Base-by-base conservation (phyloP, 2,888 invertebrate species). In the Pharmacophagus antenor region DNA sequence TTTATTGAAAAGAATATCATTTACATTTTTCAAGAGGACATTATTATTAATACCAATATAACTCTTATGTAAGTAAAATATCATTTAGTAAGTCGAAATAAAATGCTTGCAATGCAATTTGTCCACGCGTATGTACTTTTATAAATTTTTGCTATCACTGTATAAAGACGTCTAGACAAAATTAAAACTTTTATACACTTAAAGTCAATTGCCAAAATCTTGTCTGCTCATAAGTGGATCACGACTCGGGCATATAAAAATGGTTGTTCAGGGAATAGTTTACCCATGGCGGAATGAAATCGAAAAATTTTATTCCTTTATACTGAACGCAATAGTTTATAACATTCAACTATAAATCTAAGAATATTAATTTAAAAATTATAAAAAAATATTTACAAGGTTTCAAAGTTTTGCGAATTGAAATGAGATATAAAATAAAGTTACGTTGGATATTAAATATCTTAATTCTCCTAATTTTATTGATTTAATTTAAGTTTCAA, bases 101-200 rank as follows among this genome's bases (percentile, higher is more conserved):
- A 31, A 10, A 10, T 31, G 31, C 31, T 31, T 31, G 2, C 10
- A 27, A 27, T 27, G 10, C 10, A 10, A 10, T 10, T 10, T 6
- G 7, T 10, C 27, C 27, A 6, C 7, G 5, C 5, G 7, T 27
- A 7, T 27, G 7, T n/a, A n/a, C n/a, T n/a, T n/a, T n/a, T 25
- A 25, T 25, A 25, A 25, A 25, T 25, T 5, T 5, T 25, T 25
- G 8, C 27, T 27, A 27, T 12, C 12, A 8, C 27, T 17, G 23
- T 25, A 2, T 57, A 50, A 44, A 20, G 15, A 57, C 41, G 27
- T 44, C 31, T 50, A 20, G 56, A 20, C 25, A 41, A 58, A 63
- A 61, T 58, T 58, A 56, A 58, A 53, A 49, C 46, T 58, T 50
- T 57, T 57, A 12, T 21, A 53, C 42, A 53, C n/a, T 17, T 46